Percentiles rank a stretch among this genome's conserved stretches.
These are phyloP conservation scores for Dinomys branickii DNA, from an alignment of 2,113 vertebrate genomes.

Conservation along the genomic window DNA sequence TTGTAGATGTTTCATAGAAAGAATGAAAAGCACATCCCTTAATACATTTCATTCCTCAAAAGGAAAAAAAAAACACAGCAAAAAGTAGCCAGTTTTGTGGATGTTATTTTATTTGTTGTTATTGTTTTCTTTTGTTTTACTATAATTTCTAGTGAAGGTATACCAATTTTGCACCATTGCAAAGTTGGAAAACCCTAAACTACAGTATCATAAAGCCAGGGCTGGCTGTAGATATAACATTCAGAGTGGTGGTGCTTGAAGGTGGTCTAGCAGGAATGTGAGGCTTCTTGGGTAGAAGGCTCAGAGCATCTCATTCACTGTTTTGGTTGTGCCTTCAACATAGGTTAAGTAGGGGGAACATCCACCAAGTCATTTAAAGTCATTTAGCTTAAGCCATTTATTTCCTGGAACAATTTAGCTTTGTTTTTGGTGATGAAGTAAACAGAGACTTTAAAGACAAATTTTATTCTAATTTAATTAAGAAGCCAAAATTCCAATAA, in stretches of 20 bases:
- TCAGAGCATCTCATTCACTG: not conserved
- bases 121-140: not conserved
- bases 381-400: not conserved
- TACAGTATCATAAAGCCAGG: not conserved
- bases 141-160: not conserved
- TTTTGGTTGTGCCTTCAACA: not conserved
- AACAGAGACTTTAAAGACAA: not conserved
- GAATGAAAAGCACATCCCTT: not conserved
- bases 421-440: not conserved
- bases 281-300: not conserved
- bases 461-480: conserved; percentile 21
- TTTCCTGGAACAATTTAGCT: not conserved
- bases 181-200: not conserved
- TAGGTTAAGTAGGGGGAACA: not conserved
- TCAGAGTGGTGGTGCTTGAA: not conserved
- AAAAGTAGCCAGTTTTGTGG: not conserved
- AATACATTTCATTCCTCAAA: not conserved
- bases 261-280: not conserved
- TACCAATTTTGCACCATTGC: not conserved
- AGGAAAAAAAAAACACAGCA: not conserved
- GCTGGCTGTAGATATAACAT: not conserved
- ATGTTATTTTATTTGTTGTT: not conserved
- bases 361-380: not conserved
- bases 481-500: not conserved
- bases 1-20: too few species aligned